Conservation (phyloP, 35 echinoderm and acorn worm species). For the Lytechinus variegatus region DNA sequence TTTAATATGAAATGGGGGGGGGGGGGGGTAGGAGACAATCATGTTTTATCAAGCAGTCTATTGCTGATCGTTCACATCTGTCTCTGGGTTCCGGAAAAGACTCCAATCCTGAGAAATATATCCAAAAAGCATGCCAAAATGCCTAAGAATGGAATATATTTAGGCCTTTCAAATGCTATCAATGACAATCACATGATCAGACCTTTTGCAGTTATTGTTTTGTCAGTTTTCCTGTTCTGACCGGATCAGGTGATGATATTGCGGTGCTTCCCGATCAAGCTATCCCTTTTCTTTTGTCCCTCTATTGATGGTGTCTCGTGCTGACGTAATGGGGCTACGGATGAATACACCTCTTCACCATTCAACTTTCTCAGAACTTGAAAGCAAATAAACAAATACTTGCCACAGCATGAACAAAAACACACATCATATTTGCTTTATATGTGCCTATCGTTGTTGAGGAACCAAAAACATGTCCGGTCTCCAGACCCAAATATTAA, state of each 20-base stretch:
- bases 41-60: neutral
- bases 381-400: neutral
- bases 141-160: neutral
- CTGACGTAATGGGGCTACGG: neutral
- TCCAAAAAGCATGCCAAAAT: too few relatives aligned
- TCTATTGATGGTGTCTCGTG: neutral
- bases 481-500: neutral
- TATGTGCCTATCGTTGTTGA: neutral
- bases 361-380: neutral
- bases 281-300: neutral
- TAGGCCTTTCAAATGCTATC: too few relatives aligned
- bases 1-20: too few relatives aligned
- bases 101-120: neutral
- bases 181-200: neutral
- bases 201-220: neutral
- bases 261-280: neutral
- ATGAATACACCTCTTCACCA: neutral
- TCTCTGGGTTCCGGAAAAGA: neutral
- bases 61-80: neutral
- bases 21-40: too few relatives aligned
- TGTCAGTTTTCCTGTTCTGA: neutral
- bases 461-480: neutral
- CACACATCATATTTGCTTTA: neutral
- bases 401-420: neutral
- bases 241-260: neutral